Base-by-base conservation (phyloP, 2,797 vertebrate species). In the Phrynocephalus forsythii region DNA sequence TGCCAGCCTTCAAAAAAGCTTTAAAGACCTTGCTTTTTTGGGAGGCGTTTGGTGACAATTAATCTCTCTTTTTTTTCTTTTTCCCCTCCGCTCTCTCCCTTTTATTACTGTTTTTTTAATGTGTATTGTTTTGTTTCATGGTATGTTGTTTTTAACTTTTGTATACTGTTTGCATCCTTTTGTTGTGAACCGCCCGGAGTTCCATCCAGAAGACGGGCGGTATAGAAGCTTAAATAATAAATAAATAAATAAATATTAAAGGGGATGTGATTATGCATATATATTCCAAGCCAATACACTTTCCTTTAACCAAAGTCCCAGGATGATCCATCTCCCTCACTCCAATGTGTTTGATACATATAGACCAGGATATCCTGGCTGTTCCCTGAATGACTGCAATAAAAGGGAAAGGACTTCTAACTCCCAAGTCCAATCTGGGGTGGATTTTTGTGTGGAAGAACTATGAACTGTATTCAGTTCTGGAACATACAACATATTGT, bases 251-350 rank as follows among this genome's bases (percentile, higher is more conserved):
- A 33, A 33, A 33, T 33, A 69, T 90, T 88, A 78, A 79, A 81
- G 89, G 68, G 33, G 87, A 26, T 60, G 66, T 78, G 7, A 75
- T 78, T 38, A 2, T 38, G 24, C 73, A 71, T 85, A 89, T 82
- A 48, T 26, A 0, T 0, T 50, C 33, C 81, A 89, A 11, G n/a
- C 44, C 38, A 1, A 33, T n/a, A 10, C 22, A 44, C 7, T 69
- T 50, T 71, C 81, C 69, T 82, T 20, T 82, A 52, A 71, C 30
- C 81, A 22, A 22, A 10, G 4, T 22, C 16, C 1, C 2, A 52
- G n/a, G 16, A 48, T 24, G 5, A 77, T 13, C 10, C 26, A 22
- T 50, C 44, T 11, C 10, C 9, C 24, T 26, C 44, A 72, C 3
- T 56, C 13, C 52, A 56, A 3, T 56, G 30, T 16, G n/a, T 72